phyloP scores from a whole-genome alignment of 1,140 invertebrate genomes.

The Ptiloglossa arizonensis region DNA sequence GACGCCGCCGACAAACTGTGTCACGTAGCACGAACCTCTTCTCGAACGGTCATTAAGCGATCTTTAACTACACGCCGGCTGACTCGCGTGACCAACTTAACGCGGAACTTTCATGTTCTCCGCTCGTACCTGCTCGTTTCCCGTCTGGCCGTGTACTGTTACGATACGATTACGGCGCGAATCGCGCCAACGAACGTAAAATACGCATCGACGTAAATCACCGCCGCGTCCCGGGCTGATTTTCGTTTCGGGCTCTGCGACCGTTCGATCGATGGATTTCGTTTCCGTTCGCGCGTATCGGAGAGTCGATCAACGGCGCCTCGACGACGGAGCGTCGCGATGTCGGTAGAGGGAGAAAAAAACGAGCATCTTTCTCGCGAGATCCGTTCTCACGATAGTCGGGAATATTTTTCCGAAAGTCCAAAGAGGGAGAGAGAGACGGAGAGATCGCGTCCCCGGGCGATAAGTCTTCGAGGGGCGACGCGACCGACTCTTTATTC shows the following conservation, averaged over 20 bases:
- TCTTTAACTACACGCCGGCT: constrained; percentile 40
- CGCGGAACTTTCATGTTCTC: constrained; percentile 56
- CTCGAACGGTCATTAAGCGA: constrained; percentile 57
- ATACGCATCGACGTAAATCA: constrained; percentile 27
- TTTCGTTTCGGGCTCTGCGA: background rate
- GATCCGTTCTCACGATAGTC: constrained; percentile 31
- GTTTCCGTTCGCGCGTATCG: background rate
- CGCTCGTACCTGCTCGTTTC: constrained; percentile 44
- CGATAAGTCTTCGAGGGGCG: constrained; percentile 44
- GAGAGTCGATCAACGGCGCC: background rate
- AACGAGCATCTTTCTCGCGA: background rate
- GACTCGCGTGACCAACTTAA: constrained; percentile 64
- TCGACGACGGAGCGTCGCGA: too few relatives aligned
- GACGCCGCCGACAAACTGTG: constrained; percentile 43
- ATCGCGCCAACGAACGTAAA: constrained; percentile 42
- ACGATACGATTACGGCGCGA: constrained; percentile 36
- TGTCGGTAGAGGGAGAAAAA: background rate
- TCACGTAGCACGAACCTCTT: constrained; percentile 55
- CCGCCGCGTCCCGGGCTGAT: too few relatives aligned
- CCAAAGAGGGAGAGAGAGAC: constrained; percentile 1
- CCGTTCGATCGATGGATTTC: background rate
- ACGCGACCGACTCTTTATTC: constrained; percentile 33
- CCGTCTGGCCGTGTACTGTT: constrained; percentile 17
- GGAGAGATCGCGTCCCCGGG: background rate
- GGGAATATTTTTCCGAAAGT: constrained; percentile 1